Evolutionary conservation across 2,797 vertebrate species (phyloP), one percentile per base, ranked within the genome.

Genomic region (Toxotes lorentzi): DNA sequence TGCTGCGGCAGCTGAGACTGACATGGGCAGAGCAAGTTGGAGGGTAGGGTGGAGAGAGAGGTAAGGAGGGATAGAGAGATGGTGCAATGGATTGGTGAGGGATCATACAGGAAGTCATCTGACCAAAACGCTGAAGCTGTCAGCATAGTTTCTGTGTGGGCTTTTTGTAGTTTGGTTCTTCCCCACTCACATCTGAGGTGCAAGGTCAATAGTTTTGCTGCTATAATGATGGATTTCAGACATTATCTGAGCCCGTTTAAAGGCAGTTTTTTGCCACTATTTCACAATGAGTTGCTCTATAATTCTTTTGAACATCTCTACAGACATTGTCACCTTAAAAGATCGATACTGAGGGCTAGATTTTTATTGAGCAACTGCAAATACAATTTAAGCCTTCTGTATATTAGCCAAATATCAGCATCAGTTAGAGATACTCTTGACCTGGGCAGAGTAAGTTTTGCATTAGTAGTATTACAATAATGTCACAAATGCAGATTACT

Each of bases 1-100:
- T 85, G 88, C 91, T 93, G 93, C 94, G 60, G 91, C 92, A 94
- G 86, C 87, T 66, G 61, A 79, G 84, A 77, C 72, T 78, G 78
- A 83, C 82, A 66, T 58, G 78, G 72, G 45, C 73, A 81, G 64
- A 77, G 72, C 59, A 19, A 76, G 84, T 65, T 40, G 21, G 69
- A 70, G 59, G 66, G 53, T 47, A 35, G 45, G 47, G 35, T 61
- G 64, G 40, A 50, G 56, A 69, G 51, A 61, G 50, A 64, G 58
- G 48, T 21, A 48, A 75, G 48, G 63, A 68, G 27, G 35, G 56
- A 66, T 48, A 38, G 40, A 62, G 27, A 51, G 76, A 84, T 75
- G 67, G 71, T 65, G 68, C 82, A 81, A 41, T 67, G 40, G 63
- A 53, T 67, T 59, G 56, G 38, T 54, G 34, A 63, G 73, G 73